Evolutionary conservation across 2,797 vertebrate genomes (phyloP).

Genomic region (Ctenopoma kingsleyae): DNA sequence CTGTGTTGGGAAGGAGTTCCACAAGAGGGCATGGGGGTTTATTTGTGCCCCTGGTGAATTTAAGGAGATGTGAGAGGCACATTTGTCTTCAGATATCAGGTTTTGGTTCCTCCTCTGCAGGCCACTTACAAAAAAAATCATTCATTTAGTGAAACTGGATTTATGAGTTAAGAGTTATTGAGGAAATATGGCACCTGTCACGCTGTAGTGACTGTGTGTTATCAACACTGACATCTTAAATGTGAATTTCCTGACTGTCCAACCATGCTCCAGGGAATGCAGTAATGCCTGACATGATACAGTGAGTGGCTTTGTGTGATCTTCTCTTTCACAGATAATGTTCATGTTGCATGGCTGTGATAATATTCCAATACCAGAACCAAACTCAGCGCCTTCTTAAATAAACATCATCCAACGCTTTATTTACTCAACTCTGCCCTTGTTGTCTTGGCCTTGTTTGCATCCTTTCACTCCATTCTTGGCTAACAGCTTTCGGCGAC

Average conservation of each 20-base stretch:
- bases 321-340: constrained; percentile 5
- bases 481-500: constrained; percentile 57
- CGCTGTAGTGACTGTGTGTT: not conserved
- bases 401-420: constrained; percentile 48
- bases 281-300: not conserved
- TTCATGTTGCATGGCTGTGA: constrained; percentile 18
- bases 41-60: constrained; percentile 35
- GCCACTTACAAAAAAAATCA: constrained; percentile 17
- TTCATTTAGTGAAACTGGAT: constrained; percentile 14
- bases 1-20: constrained; percentile 85
- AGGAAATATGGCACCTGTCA: constrained; percentile 39
- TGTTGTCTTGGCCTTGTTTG: constrained; percentile 62
- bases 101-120: constrained; percentile 39
- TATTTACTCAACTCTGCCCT: constrained; percentile 58
- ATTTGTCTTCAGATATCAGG: constrained; percentile 48
- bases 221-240: constrained; percentile 24
- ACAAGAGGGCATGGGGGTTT: constrained; percentile 83
- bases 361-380: constrained; percentile 42
- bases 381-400: constrained; percentile 26
- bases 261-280: not conserved
- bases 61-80: constrained; percentile 32
- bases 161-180: not conserved
- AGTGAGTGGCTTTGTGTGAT: not conserved
- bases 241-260: constrained; percentile 18
- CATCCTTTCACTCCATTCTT: constrained; percentile 48